Evolutionary conservation across 53 echinoderm and acorn worm species (phyloP).

Genomic region (Pentamera pediparva): DNA sequence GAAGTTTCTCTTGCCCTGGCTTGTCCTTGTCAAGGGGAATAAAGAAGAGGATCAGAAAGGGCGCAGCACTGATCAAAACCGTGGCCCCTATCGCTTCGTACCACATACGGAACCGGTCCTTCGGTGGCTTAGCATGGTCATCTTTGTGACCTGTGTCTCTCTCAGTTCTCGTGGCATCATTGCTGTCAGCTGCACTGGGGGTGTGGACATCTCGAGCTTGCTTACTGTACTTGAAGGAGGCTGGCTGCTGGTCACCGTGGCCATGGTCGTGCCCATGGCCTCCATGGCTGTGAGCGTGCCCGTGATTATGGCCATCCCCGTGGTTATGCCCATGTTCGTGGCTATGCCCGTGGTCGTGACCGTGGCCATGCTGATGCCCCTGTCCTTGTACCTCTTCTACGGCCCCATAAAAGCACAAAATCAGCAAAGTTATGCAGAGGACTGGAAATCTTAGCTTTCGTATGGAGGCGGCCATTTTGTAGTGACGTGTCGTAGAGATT

Average conservation of each 20-base stretch:
- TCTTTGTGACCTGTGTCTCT: neutral
- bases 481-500: conserved; percentile 20
- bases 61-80: conserved; percentile 85
- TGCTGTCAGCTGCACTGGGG: neutral
- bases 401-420: conserved; percentile 15
- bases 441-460: conserved; percentile 36
- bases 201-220: neutral
- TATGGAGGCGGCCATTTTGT: conserved; percentile 51
- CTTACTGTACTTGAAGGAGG: neutral
- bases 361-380: conserved; percentile 19
- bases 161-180: neutral
- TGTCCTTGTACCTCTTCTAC: neutral
- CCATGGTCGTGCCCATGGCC: neutral
- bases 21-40: conserved; percentile 84
- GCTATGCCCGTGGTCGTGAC: conserved; percentile 22
- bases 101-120: conserved; percentile 49
- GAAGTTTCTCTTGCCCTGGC: conserved; percentile 65
- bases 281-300: conserved; percentile 10
- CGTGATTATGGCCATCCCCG: neutral
- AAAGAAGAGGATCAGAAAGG: conserved; percentile 83
- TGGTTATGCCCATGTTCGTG: neutral
- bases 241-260: neutral
- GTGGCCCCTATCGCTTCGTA: conserved; percentile 90
- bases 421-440: conserved; percentile 39
- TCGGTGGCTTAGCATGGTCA: neutral